phyloP scores from a whole-genome alignment of 1,140 invertebrate species.

The Apocrypta bakeri region DNA sequence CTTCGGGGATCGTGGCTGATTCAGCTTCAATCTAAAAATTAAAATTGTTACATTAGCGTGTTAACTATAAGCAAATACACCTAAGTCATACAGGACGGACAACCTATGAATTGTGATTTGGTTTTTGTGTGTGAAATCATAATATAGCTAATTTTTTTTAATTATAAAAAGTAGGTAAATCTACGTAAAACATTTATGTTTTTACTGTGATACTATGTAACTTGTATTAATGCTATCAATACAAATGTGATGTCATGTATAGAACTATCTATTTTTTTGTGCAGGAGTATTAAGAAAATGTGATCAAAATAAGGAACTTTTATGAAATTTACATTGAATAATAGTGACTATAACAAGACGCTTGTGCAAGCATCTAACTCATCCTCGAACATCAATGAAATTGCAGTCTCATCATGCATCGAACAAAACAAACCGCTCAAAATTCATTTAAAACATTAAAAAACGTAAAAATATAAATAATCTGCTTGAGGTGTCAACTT shows the following conservation, averaged over 20 bases:
- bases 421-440: slow-evolving; percentile 15
- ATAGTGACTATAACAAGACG: slow-evolving; percentile 14
- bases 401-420: slow-evolving; percentile 35
- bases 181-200: not conserved
- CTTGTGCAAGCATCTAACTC: slow-evolving; percentile 13
- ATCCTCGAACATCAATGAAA: too few species aligned
- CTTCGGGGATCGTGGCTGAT: slow-evolving; percentile 25
- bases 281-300: not conserved
- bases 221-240: not conserved
- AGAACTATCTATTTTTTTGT: not conserved
- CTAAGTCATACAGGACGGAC: not conserved
- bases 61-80: not conserved
- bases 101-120: not conserved
- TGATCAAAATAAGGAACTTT: too few species aligned
- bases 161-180: not conserved
- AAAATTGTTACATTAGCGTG: not conserved
- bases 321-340: not conserved
- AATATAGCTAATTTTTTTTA: not conserved
- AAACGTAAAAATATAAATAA: too few species aligned
- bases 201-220: not conserved
- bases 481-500: too few species aligned
- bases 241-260: slow-evolving; percentile 7
- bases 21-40: slow-evolving; percentile 42
- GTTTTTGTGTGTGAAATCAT: not conserved
- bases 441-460: not conserved